phyloP scores from a whole-genome alignment of 2,888 invertebrate genomes.

The Thyatira batis region DNA sequence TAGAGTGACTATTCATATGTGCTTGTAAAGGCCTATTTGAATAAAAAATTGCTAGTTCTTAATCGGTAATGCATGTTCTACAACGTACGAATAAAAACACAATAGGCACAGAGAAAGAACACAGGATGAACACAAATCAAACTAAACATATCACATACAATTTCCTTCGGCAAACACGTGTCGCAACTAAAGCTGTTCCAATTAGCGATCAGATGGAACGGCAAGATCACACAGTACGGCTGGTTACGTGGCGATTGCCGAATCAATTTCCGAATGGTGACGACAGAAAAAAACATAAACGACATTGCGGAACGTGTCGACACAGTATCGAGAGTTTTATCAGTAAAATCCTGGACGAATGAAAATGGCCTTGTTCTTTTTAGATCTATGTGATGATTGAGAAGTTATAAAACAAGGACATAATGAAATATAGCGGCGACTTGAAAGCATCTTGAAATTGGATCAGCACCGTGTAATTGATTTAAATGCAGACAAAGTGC shows the following conservation, averaged over 20 bases:
- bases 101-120: neutral
- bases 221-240: slow-evolving; percentile 2
- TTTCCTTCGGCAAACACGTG: slow-evolving; percentile 32
- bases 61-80: no score
- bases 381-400: neutral
- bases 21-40: no score
- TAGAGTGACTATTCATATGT: no score
- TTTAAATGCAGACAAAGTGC: neutral
- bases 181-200: slow-evolving; percentile 24
- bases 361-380: no score
- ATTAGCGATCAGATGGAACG: slow-evolving; percentile 22
- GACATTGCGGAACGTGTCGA: slow-evolving; percentile 15
- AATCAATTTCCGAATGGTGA: slow-evolving; percentile 38
- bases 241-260: slow-evolving; percentile 31
- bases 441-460: neutral
- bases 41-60: no score
- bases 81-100: neutral
- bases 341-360: slow-evolving; percentile 3
- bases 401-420: neutral
- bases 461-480: neutral
- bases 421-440: neutral
- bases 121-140: neutral
- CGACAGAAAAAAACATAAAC: slow-evolving; percentile 28
- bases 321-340: slow-evolving; percentile 13
- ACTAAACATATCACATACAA: slow-evolving; percentile 19